Evolutionary conservation across 2,888 invertebrate genomes (phyloP).

Genomic region (Drosophila austrosaltans): DNA sequence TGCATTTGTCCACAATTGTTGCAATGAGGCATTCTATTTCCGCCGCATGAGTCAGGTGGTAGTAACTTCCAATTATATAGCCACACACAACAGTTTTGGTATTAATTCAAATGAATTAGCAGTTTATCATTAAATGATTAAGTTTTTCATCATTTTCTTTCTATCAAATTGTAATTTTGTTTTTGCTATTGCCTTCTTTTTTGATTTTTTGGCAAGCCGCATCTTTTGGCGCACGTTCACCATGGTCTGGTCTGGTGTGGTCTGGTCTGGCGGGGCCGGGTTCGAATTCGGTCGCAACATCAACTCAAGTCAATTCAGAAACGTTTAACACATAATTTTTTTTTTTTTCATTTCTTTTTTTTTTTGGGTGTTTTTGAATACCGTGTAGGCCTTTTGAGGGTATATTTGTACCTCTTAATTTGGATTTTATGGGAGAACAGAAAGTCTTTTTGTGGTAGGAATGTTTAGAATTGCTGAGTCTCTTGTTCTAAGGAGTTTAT

Average conservation of each 20-base stretch:
- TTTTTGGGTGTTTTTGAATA: neutral
- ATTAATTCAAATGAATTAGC: conserved; percentile 14
- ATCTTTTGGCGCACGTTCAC: conserved; percentile 77
- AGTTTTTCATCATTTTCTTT: conserved; percentile 7
- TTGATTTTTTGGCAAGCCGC: conserved; percentile 73
- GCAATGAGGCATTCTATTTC: conserved; percentile 28
- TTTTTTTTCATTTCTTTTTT: conserved; percentile 23
- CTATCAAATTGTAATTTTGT: conserved; percentile 58
- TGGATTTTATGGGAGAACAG: no score
- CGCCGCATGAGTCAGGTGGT: conserved; percentile 37
- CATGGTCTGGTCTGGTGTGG: conserved; percentile 20
- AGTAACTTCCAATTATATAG: neutral
- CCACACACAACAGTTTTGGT: neutral
- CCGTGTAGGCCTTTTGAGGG: neutral
- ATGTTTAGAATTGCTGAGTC: no score
- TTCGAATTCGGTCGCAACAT: conserved; percentile 38
- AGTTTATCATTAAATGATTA: conserved; percentile 47
- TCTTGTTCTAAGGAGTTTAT: no score
- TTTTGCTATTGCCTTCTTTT: conserved; percentile 27
- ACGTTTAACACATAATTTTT: conserved; percentile 75
- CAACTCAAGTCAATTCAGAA: conserved; percentile 78
- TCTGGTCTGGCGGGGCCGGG: neutral
- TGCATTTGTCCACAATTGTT: conserved; percentile 48
- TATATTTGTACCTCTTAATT: no score
- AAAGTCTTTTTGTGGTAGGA: no score